A percentile compares a stretch with the other conserved stretches of the same genome.
phyloP scores from a whole-genome alignment of 2,113 vertebrate genomes.

The Galemys pyrenaicus region DNA sequence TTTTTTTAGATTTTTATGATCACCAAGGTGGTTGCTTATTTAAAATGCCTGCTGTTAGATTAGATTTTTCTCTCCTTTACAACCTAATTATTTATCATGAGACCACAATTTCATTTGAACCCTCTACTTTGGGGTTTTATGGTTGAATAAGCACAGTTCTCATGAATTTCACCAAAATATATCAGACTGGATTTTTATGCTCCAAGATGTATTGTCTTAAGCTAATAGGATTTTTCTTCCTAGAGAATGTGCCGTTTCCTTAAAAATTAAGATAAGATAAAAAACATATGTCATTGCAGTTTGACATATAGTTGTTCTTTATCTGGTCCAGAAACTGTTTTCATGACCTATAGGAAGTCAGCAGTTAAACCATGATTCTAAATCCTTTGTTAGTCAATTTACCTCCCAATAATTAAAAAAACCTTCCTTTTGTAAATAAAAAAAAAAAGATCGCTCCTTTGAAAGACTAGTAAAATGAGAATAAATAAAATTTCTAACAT shows the following conservation, averaged over 20 bases:
- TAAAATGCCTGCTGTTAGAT: conserved; percentile 48
- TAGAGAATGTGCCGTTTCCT: neutral
- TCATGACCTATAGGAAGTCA: neutral
- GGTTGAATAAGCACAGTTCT: conserved; percentile 47
- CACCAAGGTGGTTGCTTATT: neutral
- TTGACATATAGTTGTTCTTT: neutral
- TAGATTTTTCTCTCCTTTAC: conserved; percentile 60
- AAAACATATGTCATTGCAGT: neutral
- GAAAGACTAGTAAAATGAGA: neutral
- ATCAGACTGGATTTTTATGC: conserved; percentile 28
- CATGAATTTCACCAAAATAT: conserved; percentile 51
- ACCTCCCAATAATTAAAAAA: neutral
- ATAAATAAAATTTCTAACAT: neutral
- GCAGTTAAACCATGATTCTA: neutral
- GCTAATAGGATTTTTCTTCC: conserved; percentile 51
- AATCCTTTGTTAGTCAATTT: neutral
- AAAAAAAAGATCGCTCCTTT: neutral
- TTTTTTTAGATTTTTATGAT: neutral
- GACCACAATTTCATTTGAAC: conserved; percentile 52
- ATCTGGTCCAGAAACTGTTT: neutral
- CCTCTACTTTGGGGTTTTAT: conserved; percentile 44
- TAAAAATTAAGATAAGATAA: conserved; percentile 21
- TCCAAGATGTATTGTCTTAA: conserved; percentile 58
- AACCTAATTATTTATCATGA: conserved; percentile 68
- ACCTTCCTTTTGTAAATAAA: neutral